A percentile compares a stretch with the other conserved stretches of the same genome.
Evolutionary conservation across 1,140 invertebrate species (phyloP).

Genomic region (Drosophila watanabei): DNA sequence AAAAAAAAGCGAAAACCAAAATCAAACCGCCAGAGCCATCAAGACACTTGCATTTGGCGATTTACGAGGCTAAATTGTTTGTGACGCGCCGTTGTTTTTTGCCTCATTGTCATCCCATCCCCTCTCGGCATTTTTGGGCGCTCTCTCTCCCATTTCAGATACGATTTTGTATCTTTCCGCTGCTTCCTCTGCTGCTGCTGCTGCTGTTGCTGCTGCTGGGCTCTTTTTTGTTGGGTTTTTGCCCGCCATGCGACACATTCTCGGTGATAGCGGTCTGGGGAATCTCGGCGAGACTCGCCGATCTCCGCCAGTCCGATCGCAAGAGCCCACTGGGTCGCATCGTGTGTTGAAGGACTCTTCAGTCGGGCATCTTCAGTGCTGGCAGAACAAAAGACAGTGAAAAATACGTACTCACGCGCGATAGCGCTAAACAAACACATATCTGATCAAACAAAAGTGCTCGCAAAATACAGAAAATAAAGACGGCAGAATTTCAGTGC

Average conservation of each 20-base stretch:
- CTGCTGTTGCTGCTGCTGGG: not conserved
- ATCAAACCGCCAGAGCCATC: conserved; percentile 37
- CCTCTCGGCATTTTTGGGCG: conserved; percentile 35
- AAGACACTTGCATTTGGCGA: conserved; percentile 46
- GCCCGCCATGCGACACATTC: conserved; percentile 41
- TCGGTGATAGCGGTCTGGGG: conserved; percentile 40
- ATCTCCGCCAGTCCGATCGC: conserved; percentile 28
- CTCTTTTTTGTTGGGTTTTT: conserved; percentile 17
- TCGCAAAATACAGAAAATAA: not conserved
- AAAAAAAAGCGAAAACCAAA: conserved; percentile 22
- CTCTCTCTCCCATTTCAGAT: conserved; percentile 42
- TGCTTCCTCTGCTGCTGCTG: not conserved
- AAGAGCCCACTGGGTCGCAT: conserved; percentile 22
- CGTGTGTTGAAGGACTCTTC: conserved; percentile 49
- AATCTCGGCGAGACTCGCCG: conserved; percentile 27
- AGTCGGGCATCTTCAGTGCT: conserved; percentile 12
- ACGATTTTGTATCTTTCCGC: conserved; percentile 33
- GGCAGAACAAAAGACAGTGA: conserved; percentile 48
- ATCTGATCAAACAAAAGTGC: conserved; percentile 53
- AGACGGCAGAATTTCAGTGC: conserved; percentile 17
- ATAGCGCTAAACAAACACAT: conserved; percentile 11
- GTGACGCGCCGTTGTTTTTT: conserved; percentile 22
- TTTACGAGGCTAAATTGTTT: conserved; percentile 50
- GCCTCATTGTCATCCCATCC: conserved; percentile 34
- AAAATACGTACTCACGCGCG: conserved; percentile 25